These are phyloP conservation scores for Sinocyclocheilus rhinocerous DNA, from an alignment of 2,113 vertebrate genomes.

Conservation along the genomic window DNA sequence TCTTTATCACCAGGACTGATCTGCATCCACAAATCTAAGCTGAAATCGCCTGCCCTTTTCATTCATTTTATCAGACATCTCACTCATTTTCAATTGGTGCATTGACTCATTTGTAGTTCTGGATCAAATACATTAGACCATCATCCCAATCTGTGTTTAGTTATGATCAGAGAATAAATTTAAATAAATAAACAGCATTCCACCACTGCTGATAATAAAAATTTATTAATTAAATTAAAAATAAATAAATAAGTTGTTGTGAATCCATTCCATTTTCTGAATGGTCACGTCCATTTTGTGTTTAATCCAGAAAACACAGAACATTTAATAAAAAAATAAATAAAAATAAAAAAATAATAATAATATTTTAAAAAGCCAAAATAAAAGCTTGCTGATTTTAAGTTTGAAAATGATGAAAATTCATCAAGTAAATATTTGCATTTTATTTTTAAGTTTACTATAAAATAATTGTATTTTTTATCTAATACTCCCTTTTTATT, in stretches of 20 bases:
- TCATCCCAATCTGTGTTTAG: background rate
- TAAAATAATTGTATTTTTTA: no score
- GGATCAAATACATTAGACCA: background rate
- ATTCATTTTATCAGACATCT: constrained; percentile 35
- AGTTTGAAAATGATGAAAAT: no score
- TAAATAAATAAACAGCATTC: background rate
- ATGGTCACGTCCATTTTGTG: background rate
- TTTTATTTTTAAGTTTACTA: no score
- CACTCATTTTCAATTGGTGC: constrained; percentile 23
- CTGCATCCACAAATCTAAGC: constrained; percentile 34
- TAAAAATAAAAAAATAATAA: no score
- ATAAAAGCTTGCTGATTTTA: no score
- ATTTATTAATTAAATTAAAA: no score
- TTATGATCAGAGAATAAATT: background rate
- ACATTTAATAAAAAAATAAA: background rate
- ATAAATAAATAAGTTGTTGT: background rate
- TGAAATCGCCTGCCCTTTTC: constrained; percentile 7
- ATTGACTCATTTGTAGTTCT: background rate
- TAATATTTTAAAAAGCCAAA: background rate
- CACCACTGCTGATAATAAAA: no score
- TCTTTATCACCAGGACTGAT: constrained; percentile 43
- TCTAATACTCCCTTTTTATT: no score
- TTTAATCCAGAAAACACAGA: background rate
- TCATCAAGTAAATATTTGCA: no score
- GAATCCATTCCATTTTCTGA: background rate